A percentile compares a stretch with the other conserved stretches of the same genome.
These are phyloP conservation scores for Sebastiscus albofasciatus DNA, from an alignment of 2,797 vertebrate species.

Conservation along the genomic window DNA sequence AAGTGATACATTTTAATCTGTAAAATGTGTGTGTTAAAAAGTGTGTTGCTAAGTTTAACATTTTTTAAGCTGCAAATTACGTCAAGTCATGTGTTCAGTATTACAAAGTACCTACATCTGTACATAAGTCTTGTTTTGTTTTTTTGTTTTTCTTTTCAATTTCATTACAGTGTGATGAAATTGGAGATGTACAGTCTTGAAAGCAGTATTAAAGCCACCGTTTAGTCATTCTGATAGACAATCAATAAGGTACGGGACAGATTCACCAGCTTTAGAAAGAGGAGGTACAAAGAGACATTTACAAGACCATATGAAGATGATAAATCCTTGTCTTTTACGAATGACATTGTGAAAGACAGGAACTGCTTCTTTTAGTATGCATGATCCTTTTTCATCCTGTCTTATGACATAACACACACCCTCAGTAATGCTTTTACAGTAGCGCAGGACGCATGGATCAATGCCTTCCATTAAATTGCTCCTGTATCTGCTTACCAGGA, in stretches of 20 bases:
- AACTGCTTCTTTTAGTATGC: not conserved
- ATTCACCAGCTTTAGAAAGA: not conserved
- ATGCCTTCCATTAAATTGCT: constrained; percentile 25
- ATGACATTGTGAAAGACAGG: constrained; percentile 19
- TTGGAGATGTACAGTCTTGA: not conserved
- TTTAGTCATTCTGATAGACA: not conserved
- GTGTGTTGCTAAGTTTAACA: not conserved
- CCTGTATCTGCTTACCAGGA: constrained; percentile 83
- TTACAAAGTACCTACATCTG: not conserved
- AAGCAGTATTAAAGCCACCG: not conserved
- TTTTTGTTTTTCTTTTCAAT: not conserved
- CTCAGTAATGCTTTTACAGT: constrained; percentile 32
- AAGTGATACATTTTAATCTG: no score
- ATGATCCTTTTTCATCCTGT: not conserved
- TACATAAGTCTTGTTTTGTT: not conserved
- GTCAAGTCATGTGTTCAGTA: not conserved
- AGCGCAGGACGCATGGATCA: constrained; percentile 21
- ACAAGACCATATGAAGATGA: not conserved
- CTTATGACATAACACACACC: not conserved
- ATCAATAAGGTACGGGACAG: not conserved
- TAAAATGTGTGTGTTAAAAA: no score
- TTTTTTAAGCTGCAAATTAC: not conserved
- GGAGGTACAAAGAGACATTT: not conserved
- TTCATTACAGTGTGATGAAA: not conserved
- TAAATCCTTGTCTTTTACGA: constrained; percentile 23